Base-by-base conservation (phyloP, 2,113 vertebrate species). In the Mesoclemmys tuberculata region DNA sequence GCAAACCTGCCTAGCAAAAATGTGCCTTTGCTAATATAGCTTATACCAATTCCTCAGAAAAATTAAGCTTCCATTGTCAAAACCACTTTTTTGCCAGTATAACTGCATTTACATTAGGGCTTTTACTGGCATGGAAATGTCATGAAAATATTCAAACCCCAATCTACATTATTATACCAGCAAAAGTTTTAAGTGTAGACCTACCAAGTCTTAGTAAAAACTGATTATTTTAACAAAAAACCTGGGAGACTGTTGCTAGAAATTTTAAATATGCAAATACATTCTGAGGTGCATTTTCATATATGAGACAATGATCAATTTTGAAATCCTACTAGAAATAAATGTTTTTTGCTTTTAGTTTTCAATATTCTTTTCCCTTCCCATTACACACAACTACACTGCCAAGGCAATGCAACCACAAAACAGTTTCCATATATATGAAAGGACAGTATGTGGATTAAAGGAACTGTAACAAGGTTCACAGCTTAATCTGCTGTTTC, bases 401-500 rank as follows among this genome's bases (percentile, higher is more conserved):
- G 82, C 90, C 81, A 86, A 89, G 80, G 71, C 87, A 90, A 71
- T 38, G n/a, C 35, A 71, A 22, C 19, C n/a, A 71, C 64, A 71
- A 19, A 71, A 38, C 18, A 71, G n/a, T n/a, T 38, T 71, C n/a
- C n/a, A 71, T 38, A 21, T n/a, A 38, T 71, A 16, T 38, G n/a
- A 71, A 38, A 21, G 64, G 64, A 38, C 18, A n/a, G 9, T 19
- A 71, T 71, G 35, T 71, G 44, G 41, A 79, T 79, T 94, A 74
- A 82, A 95, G 88, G 96, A 95, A 95, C 90, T 96, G 91, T 96
- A 96, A 93, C 79, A 86, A 95, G 93, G 93, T 96, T 89, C 87
- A 56, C 88, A 91, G 90, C 78, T 94, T 95, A 89, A 97, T 95
- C 83, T 95, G 90, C 83, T 58, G 82, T 89, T 96, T 94, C 94